Evolutionary conservation across 2,888 invertebrate genomes (phyloP).

Genomic region (Lithophane ornitopus): DNA sequence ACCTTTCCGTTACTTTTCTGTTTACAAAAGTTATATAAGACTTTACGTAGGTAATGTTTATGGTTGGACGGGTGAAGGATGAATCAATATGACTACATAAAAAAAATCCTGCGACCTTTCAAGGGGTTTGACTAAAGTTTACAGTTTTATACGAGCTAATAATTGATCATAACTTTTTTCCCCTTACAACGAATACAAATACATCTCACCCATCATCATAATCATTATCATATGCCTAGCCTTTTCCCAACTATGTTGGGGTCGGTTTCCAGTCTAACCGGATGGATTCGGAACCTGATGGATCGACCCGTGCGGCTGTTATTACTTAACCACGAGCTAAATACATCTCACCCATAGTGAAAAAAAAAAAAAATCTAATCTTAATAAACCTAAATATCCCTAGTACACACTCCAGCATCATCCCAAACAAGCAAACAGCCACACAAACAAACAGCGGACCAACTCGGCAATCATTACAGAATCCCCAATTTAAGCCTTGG

Average conservation of each 20-base stretch:
- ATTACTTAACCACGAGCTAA: too few species aligned
- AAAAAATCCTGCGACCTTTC: neutral
- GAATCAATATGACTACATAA: too few species aligned
- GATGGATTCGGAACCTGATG: too few species aligned
- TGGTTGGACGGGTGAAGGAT: neutral
- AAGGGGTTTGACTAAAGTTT: too few species aligned
- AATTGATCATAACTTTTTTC: neutral
- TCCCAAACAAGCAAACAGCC: neutral
- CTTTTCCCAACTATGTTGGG: too few species aligned
- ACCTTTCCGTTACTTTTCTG: slow-evolving; percentile 16
- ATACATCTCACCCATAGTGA: neutral
- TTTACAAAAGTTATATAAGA: slow-evolving; percentile 10
- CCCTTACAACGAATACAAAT: too few species aligned
- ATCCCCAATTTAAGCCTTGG: slow-evolving; percentile 46
- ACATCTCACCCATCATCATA: neutral
- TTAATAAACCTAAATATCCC: neutral
- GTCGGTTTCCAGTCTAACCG: too few species aligned
- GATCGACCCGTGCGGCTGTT: too few species aligned
- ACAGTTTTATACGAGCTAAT: neutral
- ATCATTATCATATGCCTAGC: too few species aligned
- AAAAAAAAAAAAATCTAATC: neutral
- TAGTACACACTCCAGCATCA: neutral
- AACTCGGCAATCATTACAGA: slow-evolving; percentile 31
- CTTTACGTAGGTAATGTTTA: neutral
- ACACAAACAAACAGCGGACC: slow-evolving; percentile 14